Base-by-base conservation (phyloP, 1,140 invertebrate species). In the Tenebrio molitor region DNA sequence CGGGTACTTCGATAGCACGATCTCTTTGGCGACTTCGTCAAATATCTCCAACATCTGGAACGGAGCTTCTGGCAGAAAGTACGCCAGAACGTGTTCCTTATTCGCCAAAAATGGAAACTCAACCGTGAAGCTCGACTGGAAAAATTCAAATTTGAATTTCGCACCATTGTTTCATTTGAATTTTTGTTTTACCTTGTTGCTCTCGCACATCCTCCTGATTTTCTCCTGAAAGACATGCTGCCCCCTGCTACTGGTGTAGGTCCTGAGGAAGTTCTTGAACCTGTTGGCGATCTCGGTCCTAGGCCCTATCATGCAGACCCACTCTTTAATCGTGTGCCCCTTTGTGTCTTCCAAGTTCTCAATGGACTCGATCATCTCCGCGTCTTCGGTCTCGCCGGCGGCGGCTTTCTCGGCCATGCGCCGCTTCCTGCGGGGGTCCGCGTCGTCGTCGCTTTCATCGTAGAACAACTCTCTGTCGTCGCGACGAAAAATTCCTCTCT, bases 281-380 rank as follows among this genome's bases (percentile, higher is more conserved):
- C 97, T 89, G 84, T 99, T 98, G 44, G 93, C 92, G 79, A 99
- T 98, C 88, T 99, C 98, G 7, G 94, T 97, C 46, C 92, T 88
- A 0, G 97, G 96, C n/a, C 94, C 97, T 46, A 97, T 84, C 94
- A 98, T 96, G 58, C 92, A 90, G 0, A 99, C 96, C 96, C 98
- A 99, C 79, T 99, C 97, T 77, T 95, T 92, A 0, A 96, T 91
- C 1, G 92, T 89, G 79, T 97, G 91, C 2, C 95, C 95, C 83
- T 97, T 96, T 0, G 93, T 95, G 80, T 99, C 97, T 84, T 99
- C 97, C 5, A 99, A 85, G 85, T 99, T 99, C 81, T 99, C 97
- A 77, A 99, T 97, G 34, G 95, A 97, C 85, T 99, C 97, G 66
- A 98, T 92, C 90, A 94, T 92, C 88, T 93, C 91, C 42, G 88